Percentiles rank a stretch among this genome's conserved stretches.
Evolutionary conservation across 2,113 vertebrate species (phyloP).

Genomic region (Anguilla japonica): DNA sequence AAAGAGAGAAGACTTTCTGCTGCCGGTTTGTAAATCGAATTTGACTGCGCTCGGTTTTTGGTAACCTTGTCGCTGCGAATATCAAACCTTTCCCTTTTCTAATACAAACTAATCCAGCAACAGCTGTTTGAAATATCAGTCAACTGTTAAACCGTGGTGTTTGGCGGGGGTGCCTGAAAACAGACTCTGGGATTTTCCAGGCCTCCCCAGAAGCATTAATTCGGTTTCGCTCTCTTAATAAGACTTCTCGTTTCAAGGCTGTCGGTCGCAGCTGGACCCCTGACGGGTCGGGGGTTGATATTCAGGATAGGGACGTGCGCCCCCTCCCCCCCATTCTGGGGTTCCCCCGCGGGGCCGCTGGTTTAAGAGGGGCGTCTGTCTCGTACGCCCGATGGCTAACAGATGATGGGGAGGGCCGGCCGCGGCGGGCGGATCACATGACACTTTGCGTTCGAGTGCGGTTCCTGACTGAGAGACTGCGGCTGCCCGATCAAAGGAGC

Average conservation of each 20-base stretch:
- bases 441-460: neutral
- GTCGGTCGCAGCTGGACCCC: neutral
- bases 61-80: slow-evolving; percentile 14
- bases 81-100: slow-evolving; percentile 22
- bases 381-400: slow-evolving; percentile 3
- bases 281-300: neutral
- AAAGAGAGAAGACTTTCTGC: neutral
- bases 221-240: neutral
- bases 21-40: slow-evolving; percentile 17
- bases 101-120: slow-evolving; percentile 28
- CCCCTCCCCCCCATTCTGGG: neutral
- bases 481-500: neutral
- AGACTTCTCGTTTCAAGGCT: neutral
- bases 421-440: neutral
- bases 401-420: neutral
- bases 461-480: neutral
- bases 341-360: neutral
- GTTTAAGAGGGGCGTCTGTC: neutral
- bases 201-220: neutral
- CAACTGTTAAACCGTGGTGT: slow-evolving; percentile 25
- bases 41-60: slow-evolving; percentile 24
- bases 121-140: slow-evolving; percentile 34
- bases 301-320: neutral
- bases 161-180: neutral
- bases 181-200: slow-evolving; percentile 17